phyloP scores from a whole-genome alignment of 2,113 vertebrate genomes.

The Neotoma lepida region DNA sequence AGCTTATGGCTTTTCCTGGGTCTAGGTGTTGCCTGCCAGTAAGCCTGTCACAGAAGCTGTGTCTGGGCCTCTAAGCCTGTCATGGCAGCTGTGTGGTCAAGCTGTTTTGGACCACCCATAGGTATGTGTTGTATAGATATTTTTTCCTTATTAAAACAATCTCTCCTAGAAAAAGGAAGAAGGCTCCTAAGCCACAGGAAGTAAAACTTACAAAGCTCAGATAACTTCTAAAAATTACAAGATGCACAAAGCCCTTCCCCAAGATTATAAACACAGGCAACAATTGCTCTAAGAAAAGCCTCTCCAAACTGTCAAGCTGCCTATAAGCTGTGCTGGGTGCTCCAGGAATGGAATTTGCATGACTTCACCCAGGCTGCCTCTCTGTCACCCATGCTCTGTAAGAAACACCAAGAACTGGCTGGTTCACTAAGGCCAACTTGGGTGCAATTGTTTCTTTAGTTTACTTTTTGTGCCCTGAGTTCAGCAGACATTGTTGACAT shows the following conservation, averaged over 20 bases:
- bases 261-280: neutral
- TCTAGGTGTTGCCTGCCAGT: too few relatives aligned
- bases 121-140: neutral
- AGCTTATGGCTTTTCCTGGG: too few relatives aligned
- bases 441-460: neutral
- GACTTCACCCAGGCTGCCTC: neutral
- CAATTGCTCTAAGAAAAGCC: neutral
- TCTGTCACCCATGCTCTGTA: neutral
- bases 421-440: neutral
- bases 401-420: neutral
- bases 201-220: neutral
- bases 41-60: too few relatives aligned
- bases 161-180: neutral
- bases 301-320: neutral
- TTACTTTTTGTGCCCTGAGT: neutral
- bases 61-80: too few relatives aligned
- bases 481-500: neutral
- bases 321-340: neutral
- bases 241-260: too few relatives aligned
- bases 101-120: too few relatives aligned
- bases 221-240: neutral
- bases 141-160: neutral
- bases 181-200: too few relatives aligned
- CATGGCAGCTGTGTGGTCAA: too few relatives aligned
- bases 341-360: too few relatives aligned